Conservation (phyloP, 2,797 vertebrate genomes). For the Rhincodon typus region DNA sequence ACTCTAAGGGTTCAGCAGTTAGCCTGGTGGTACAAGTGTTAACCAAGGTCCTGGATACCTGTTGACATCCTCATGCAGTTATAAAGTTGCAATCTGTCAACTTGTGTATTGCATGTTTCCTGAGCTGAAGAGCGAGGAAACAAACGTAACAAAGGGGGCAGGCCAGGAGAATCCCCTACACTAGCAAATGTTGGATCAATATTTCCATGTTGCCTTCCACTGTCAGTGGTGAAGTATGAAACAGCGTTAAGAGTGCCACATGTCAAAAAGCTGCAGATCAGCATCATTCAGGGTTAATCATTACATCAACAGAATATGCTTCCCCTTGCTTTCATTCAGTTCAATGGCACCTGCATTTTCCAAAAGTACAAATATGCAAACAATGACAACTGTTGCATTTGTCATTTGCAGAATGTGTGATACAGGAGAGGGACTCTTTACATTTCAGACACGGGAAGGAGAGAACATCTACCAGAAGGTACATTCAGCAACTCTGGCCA, state of each 20-base stretch:
- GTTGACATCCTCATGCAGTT: neutral
- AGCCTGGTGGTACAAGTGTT: neutral
- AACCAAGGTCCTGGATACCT: neutral
- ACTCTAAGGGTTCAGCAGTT: neutral
- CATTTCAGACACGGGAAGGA: constrained; percentile 96
- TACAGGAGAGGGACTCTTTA: constrained; percentile 97
- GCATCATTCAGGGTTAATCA: neutral
- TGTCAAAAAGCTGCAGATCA: neutral
- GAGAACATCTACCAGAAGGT: constrained; percentile 99
- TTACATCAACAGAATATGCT: neutral
- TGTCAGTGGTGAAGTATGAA: neutral
- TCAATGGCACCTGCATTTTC: neutral
- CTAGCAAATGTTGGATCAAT: neutral
- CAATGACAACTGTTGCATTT: neutral
- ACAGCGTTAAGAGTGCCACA: neutral
- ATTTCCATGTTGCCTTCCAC: neutral
- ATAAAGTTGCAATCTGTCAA: neutral
- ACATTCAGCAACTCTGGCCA: constrained; percentile 93
- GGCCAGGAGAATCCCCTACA: neutral
- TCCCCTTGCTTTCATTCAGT: neutral
- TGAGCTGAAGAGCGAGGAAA: neutral
- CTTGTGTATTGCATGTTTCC: neutral
- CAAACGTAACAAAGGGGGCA: neutral
- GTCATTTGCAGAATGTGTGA: constrained; percentile 84
- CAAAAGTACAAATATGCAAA: neutral